A percentile compares a stretch with the other conserved stretches of the same genome.
These are phyloP conservation scores for Drosophila sturtevanti DNA, from an alignment of 1,140 invertebrate species.

Conservation along the genomic window DNA sequence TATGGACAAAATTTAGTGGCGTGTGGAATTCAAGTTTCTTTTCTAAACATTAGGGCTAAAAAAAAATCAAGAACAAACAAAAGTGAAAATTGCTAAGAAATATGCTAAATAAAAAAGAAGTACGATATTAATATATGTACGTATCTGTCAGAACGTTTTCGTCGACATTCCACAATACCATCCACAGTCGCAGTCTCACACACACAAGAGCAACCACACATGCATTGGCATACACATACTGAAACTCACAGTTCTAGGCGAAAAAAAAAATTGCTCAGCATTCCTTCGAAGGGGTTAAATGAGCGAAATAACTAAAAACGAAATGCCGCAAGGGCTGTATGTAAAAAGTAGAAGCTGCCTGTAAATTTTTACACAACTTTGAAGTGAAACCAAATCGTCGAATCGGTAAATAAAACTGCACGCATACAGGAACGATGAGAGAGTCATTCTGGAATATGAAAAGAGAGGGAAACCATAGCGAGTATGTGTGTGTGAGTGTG, in stretches of 20 bases:
- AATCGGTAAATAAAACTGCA: conserved; percentile 59
- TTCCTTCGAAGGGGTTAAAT: conserved; percentile 77
- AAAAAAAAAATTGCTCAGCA: conserved; percentile 53
- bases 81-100: conserved; percentile 59
- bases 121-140: conserved; percentile 15
- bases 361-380: conserved; percentile 59
- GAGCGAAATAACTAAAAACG: conserved; percentile 58
- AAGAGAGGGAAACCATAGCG: conserved; percentile 1
- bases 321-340: conserved; percentile 47
- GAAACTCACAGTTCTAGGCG: conserved; percentile 41
- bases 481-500: neutral
- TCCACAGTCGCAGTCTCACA: conserved; percentile 40
- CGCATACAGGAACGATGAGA: conserved; percentile 44
- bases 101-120: conserved; percentile 35
- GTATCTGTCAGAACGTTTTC: conserved; percentile 27
- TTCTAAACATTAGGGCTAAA: conserved; percentile 6
- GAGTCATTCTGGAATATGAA: conserved; percentile 17
- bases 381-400: conserved; percentile 44
- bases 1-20: conserved; percentile 48
- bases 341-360: conserved; percentile 60
- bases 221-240: conserved; percentile 21
- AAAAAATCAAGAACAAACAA: conserved; percentile 39
- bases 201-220: too few relatives aligned
- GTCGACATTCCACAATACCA: conserved; percentile 74
- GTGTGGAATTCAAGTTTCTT: conserved; percentile 58